Conservation (phyloP, 2,888 invertebrate genomes). For the Aleiodes leptofemur region DNA sequence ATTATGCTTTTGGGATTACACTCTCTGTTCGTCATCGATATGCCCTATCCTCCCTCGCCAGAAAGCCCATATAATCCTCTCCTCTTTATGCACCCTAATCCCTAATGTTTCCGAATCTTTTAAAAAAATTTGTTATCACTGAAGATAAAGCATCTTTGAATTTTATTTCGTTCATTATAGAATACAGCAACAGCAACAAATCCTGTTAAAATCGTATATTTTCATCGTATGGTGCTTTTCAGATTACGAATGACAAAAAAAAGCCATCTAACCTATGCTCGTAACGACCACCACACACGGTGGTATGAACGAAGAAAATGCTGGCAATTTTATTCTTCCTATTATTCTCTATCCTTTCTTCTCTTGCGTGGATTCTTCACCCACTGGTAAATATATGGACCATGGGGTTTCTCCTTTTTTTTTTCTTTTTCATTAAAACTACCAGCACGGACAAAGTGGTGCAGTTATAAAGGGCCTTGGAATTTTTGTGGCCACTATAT, state of each 20-base stretch:
- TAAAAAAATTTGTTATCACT: too few species aligned
- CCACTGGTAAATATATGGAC: conserved; percentile 25
- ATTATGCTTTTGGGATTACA: conserved; percentile 59
- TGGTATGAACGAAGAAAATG: conserved; percentile 25
- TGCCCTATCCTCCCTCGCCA: conserved; percentile 23
- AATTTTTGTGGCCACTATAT: conserved; percentile 23
- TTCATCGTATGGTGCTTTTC: background rate
- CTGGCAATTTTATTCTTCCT: conserved; percentile 19
- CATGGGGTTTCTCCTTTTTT: background rate
- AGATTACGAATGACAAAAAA: conserved; percentile 1
- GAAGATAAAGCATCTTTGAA: conserved; percentile 10
- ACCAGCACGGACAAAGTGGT: conserved; percentile 23
- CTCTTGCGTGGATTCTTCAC: conserved; percentile 8
- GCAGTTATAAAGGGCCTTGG: conserved; percentile 15
- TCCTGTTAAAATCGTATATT: background rate
- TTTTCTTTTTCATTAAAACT: conserved; percentile 18
- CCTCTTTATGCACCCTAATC: background rate
- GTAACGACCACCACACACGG: conserved; percentile 17
- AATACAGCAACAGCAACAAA: background rate
- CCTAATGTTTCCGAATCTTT: conserved; percentile 40
- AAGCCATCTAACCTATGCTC: conserved; percentile 5
- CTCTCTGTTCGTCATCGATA: conserved; percentile 50
- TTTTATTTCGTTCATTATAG: background rate
- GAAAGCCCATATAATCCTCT: background rate
- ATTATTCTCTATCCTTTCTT: background rate